A percentile compares a stretch with the other conserved stretches of the same genome.
Evolutionary conservation across 1,140 invertebrate species (phyloP).

Genomic region (Eupeodes corollae): DNA sequence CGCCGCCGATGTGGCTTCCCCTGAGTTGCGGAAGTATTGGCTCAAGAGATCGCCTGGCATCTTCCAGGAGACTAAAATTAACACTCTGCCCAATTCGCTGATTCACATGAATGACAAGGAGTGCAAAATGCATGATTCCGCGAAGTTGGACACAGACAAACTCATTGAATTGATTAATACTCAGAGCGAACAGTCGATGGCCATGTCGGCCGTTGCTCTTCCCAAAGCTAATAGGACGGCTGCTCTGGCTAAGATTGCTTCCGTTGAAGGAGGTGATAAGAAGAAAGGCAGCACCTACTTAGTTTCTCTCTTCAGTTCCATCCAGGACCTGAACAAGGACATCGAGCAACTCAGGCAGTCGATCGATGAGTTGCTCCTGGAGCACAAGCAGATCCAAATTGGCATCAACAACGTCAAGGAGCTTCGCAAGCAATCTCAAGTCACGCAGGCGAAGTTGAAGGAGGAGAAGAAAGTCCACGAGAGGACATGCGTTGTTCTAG

Average conservation of each 20-base stretch:
- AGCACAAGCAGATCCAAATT: conserved; percentile 12
- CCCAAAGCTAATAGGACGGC: not conserved
- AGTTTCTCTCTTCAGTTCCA: not conserved
- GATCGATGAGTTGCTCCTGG: conserved; percentile 16
- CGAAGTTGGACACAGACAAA: too few relatives aligned
- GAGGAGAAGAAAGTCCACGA: conserved; percentile 25
- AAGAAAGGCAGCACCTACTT: not conserved
- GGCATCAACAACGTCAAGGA: conserved; percentile 5
- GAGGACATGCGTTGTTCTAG: conserved; percentile 24
- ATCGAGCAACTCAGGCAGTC: conserved; percentile 16
- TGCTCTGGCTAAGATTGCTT: not conserved
- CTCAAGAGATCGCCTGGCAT: conserved; percentile 24
- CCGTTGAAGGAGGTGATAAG: not conserved
- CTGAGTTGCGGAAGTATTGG: conserved; percentile 2
- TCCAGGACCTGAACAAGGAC: conserved; percentile 16
- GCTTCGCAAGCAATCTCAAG: conserved; percentile 8
- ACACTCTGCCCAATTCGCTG: not conserved
- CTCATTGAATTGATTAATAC: too few relatives aligned
- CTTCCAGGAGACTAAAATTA: conserved; percentile 24
- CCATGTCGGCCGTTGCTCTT: too few relatives aligned
- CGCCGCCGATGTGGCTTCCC: not conserved
- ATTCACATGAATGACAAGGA: too few relatives aligned
- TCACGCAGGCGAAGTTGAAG: conserved; percentile 11
- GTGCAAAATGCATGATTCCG: too few relatives aligned
- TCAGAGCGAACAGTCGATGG: too few relatives aligned